Evolutionary conservation across 2,888 invertebrate genomes (phyloP), one percentile per base, ranked within the genome.

Genomic region (Sussaba pulchella): DNA sequence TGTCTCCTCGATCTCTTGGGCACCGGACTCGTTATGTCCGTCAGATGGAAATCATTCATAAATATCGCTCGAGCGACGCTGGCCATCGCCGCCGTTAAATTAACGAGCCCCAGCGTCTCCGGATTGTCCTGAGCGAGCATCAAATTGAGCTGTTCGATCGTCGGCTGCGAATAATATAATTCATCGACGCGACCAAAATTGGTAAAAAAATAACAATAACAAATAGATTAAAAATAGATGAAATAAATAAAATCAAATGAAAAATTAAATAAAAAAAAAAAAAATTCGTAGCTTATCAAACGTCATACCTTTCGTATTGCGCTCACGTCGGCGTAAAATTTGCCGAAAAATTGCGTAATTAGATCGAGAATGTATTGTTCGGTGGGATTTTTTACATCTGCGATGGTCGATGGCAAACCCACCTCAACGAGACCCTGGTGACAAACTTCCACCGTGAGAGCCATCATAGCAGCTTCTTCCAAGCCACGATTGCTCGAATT

Each of bases 371-470:
- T 74, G 52, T 84, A 89, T 0, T 87, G 84, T 47, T 87, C 82
- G 0, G 85, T 87, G 5, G 90, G 89, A 82, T 87, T 88, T 73
- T 85, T 85, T 5, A 89, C 59, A 45, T 86, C 86, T 12, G 76
- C 61, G 57, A 85, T 61, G n/a, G 74, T 83, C 0, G 87, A 85
- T 3, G 87, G 88, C 24, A 89, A 81, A 54, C 41, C 54, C 8
- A 54, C 52, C 1, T 52, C 67, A 12, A 26, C 17, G 54, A 69
- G 67, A 17, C 1, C 41, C 10, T 2, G 1, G 14, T 69, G 24
- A 1, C 12, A 2, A 9, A 10, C 10, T n/a, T 69, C 54, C 6
- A 21, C 24, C 1, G 3, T 24, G 6, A 52, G 19, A 24, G 61
- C 70, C 52, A 57, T 57, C 17, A 2, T 57, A 1, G n/a, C 26